Base-by-base conservation (phyloP, 1,140 invertebrate species). In the Brachionus plicatilis region DNA sequence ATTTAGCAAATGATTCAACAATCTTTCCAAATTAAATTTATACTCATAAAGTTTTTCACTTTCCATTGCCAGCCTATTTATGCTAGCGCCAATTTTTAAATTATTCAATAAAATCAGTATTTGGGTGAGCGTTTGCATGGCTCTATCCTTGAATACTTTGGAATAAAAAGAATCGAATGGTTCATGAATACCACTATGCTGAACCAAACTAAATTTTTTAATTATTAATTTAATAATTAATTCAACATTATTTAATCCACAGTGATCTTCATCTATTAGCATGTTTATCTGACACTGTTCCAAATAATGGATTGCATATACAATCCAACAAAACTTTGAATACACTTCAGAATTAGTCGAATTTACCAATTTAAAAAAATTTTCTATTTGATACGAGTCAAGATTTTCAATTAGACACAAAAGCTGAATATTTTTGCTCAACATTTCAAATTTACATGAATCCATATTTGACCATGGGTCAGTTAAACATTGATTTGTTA, bases 91-190 rank as follows among this genome's bases (percentile, higher is more conserved):
- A 20, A 65, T 43, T 20, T 65, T 82, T 65, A 68, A 33, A 82
- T 82, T 82, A 68, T 65, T 82, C 9, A 82, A 37, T 14, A 82
- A 27, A 82, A 82, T 68, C 20, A 82, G 60, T 65, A 82, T 20
- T 82, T 82, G 79, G 2, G 65, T 68, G 4, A 82, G 43, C 17
- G 17, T 43, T 68, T 82, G 79, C 79, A 82, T 82, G 5, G 79
- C 29, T 65, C 79, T 82, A 7, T 82, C 24, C n/a, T 82, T 82
- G 45, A 82, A 82, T 37, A 12, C 27, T 24, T 37, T 45, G 27
- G 37, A 43, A 65, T 65, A 82, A 68, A 14, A 82, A 9, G 29
- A 14, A 45, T 82, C 29, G 41, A 68, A 65, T 14, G 79, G 33
- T 12, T 41, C 79, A 27, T 29, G 27, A 24, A 33, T 9, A 1